phyloP scores from a whole-genome alignment of 2,888 invertebrate genomes.

The Petrolisthes cinctipes region DNA sequence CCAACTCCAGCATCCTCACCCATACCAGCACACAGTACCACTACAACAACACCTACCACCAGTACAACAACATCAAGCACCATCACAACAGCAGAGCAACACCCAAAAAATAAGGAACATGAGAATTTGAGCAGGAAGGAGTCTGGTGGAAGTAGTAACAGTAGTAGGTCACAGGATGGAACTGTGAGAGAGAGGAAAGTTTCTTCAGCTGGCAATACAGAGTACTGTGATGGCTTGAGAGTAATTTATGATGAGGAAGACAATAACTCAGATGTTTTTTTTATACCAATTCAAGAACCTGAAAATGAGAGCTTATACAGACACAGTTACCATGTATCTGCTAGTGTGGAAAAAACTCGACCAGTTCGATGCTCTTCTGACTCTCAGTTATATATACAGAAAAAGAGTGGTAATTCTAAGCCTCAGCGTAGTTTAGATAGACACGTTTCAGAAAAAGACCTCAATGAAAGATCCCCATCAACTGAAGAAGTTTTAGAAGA shows the following conservation, averaged over 20 bases:
- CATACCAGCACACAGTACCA: not conserved
- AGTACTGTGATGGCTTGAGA: slow-evolving; percentile 62
- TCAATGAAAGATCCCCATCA: slow-evolving; percentile 49
- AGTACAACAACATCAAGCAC: not conserved
- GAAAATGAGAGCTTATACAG: slow-evolving; percentile 56
- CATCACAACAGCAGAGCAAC: not conserved
- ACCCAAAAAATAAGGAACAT: not conserved
- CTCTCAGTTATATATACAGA: slow-evolving; percentile 49
- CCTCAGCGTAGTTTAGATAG: slow-evolving; percentile 42
- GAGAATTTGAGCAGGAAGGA: slow-evolving; percentile 29
- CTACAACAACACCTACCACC: not conserved
- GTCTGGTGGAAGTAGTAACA: slow-evolving; percentile 6
- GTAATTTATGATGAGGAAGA: slow-evolving; percentile 63
- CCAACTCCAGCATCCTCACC: slow-evolving; percentile 8
- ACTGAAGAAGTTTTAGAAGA: slow-evolving; percentile 54
- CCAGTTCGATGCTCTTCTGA: slow-evolving; percentile 55
- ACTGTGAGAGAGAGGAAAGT: slow-evolving; percentile 44
- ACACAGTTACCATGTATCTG: slow-evolving; percentile 52
- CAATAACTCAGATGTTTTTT: slow-evolving; percentile 62
- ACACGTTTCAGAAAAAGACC: slow-evolving; percentile 51
- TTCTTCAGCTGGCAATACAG: slow-evolving; percentile 31
- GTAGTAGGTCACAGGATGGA: not conserved
- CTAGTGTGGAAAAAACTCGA: slow-evolving; percentile 17
- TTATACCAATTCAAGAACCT: slow-evolving; percentile 60
- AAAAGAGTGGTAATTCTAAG: slow-evolving; percentile 25